phyloP scores from a whole-genome alignment of 2,888 invertebrate species.

The Thalpophila matura region DNA sequence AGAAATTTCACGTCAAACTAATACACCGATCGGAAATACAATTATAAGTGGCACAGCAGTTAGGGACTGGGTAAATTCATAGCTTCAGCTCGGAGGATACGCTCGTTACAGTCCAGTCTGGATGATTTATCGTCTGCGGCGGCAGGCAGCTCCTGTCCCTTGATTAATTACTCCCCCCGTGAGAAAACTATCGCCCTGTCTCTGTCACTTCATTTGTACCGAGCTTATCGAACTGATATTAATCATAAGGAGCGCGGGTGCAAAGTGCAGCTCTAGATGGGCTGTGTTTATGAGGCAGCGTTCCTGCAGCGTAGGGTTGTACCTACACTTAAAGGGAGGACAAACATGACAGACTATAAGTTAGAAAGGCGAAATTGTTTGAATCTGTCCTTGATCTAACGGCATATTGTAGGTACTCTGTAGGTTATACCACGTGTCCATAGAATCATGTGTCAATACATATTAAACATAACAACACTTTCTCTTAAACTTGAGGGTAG shows the following conservation, averaged over 20 bases:
- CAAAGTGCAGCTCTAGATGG: slow-evolving; percentile 10
- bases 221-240: slow-evolving; percentile 73
- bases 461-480: too few species aligned
- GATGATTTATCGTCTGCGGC: slow-evolving; percentile 79
- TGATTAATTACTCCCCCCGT: slow-evolving; percentile 83
- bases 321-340: too few species aligned
- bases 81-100: slow-evolving; percentile 59
- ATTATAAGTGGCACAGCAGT: slow-evolving; percentile 15
- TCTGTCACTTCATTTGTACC: slow-evolving; percentile 77
- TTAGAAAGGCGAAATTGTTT: too few species aligned
- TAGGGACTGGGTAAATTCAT: slow-evolving; percentile 60
- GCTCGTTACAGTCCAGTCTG: slow-evolving; percentile 74
- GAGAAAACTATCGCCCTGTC: slow-evolving; percentile 83
- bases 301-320: too few species aligned
- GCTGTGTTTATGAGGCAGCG: neutral
- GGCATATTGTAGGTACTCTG: too few species aligned
- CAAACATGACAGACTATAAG: too few species aligned
- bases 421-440: too few species aligned
- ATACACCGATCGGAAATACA: slow-evolving; percentile 26
- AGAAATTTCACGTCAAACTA: too few species aligned
- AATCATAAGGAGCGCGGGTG: slow-evolving; percentile 65
- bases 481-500: too few species aligned
- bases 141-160: slow-evolving; percentile 67
- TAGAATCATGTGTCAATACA: too few species aligned
- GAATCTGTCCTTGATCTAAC: too few species aligned